These are phyloP conservation scores for Aepyceros melampus DNA, from an alignment of 2,113 vertebrate species.

Conservation along the genomic window DNA sequence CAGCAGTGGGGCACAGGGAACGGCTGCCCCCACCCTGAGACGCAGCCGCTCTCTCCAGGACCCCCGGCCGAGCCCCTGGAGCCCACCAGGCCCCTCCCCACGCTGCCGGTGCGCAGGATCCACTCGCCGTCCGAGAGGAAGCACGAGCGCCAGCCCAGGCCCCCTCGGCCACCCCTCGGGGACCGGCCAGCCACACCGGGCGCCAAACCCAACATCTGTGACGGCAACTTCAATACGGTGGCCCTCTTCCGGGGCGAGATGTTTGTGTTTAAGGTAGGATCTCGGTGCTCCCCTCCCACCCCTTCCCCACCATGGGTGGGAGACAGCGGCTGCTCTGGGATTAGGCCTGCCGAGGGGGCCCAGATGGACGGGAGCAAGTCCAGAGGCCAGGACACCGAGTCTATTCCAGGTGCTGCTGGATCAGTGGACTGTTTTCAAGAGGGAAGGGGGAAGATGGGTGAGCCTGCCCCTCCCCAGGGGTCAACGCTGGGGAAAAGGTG, in stretches of 20 bases:
- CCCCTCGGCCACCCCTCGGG: conserved; percentile 87
- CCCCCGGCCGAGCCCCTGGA: conserved; percentile 94
- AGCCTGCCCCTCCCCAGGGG: not conserved
- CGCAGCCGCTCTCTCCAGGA: conserved; percentile 80
- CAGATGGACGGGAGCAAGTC: not conserved
- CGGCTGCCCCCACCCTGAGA: not conserved
- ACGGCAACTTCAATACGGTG: conserved; percentile 98
- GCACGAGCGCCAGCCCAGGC: conserved; percentile 89
- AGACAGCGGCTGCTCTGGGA: not conserved
- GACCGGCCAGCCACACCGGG: conserved; percentile 90
- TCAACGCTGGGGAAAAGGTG: not conserved
- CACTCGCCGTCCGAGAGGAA: conserved; percentile 93
- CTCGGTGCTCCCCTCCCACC: not conserved
- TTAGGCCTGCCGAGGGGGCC: not conserved
- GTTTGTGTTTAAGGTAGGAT: conserved; percentile 98
- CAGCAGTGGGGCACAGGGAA: not conserved
- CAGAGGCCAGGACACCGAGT: not conserved
- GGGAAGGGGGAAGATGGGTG: not conserved
- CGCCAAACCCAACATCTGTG: conserved; percentile 96
- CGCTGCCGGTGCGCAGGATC: conserved; percentile 90
- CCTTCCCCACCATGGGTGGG: not conserved
- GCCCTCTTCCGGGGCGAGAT: conserved; percentile 97
- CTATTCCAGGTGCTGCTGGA: not conserved
- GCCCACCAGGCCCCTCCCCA: conserved; percentile 94
- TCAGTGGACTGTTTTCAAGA: not conserved